Conservation (phyloP, 2,113 vertebrate genomes). For the Felis chaus region DNA sequence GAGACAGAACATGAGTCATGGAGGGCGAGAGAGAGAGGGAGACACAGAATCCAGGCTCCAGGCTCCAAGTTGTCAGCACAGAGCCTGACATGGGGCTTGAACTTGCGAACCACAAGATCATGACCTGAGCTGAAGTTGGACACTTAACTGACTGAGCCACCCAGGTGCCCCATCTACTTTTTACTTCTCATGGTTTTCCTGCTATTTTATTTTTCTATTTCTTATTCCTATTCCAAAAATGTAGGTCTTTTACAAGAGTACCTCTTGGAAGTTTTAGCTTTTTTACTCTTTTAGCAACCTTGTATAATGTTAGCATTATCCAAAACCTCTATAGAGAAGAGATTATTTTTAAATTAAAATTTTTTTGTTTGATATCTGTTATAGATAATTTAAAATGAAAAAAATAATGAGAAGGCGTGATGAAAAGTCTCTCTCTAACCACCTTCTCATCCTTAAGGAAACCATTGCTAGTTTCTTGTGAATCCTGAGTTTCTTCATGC, state of each 20-base stretch:
- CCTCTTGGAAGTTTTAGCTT: background rate
- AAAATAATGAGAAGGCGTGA: background rate
- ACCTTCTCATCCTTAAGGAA: background rate
- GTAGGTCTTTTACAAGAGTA: background rate
- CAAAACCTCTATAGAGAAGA: background rate
- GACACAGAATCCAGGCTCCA: no score
- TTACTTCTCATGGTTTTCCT: background rate
- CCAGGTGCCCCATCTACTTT: background rate
- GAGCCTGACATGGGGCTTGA: no score
- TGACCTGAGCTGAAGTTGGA: no score
- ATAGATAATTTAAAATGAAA: background rate
- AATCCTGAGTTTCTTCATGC: background rate
- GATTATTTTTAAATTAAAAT: background rate
- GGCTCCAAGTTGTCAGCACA: no score
- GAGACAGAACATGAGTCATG: no score
- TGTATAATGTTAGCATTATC: background rate
- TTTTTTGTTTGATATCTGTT: background rate
- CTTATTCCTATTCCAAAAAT: background rate
- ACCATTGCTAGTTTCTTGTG: background rate
- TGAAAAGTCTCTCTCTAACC: background rate
- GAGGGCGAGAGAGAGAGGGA: no score
- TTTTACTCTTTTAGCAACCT: background rate
- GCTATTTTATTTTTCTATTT: background rate
- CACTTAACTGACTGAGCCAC: no score
- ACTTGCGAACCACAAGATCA: no score